Evolutionary conservation across 92 coral and sea anemone genomes (phyloP).

Genomic region (Epizoanthus illoricatus): DNA sequence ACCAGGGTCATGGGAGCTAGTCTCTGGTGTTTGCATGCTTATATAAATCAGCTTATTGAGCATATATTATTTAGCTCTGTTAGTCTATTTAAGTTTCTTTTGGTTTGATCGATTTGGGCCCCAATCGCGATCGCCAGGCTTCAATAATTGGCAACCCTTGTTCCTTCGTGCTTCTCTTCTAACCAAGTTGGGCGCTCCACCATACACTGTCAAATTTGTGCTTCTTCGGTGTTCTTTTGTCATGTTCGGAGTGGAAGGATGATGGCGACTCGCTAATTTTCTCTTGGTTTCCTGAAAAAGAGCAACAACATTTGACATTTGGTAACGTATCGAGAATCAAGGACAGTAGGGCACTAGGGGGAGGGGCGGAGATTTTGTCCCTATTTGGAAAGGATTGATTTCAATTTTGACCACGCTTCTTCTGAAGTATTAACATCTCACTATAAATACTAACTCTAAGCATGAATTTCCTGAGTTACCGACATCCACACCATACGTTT

Average conservation of each 20-base stretch:
- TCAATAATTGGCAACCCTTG: slow-evolving; percentile 17
- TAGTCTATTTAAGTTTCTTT: slow-evolving; percentile 20
- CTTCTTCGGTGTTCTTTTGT: background rate
- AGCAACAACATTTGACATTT: background rate
- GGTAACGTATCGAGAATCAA: too few species aligned
- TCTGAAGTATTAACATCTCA: too few species aligned
- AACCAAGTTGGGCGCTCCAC: slow-evolving; percentile 10
- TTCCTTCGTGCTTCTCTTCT: background rate
- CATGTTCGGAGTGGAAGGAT: slow-evolving; percentile 22
- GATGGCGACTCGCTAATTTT: background rate
- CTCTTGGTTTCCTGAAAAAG: slow-evolving; percentile 29
- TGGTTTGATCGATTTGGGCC: background rate
- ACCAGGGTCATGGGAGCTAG: background rate
- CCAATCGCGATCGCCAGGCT: background rate
- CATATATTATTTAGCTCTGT: slow-evolving; percentile 12
- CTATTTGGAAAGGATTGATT: too few species aligned
- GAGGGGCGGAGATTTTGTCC: too few species aligned
- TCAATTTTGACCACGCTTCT: too few species aligned
- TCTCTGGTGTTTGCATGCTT: slow-evolving; percentile 2
- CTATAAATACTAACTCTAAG: too few species aligned
- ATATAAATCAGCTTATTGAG: slow-evolving; percentile 8
- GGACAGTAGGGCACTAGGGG: too few species aligned
- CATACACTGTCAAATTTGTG: slow-evolving; percentile 28
- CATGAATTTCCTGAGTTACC: too few species aligned
- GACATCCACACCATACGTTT: too few species aligned